Base-by-base conservation (phyloP, 2,797 vertebrate genomes). In the Ptychadena robeensis region DNA sequence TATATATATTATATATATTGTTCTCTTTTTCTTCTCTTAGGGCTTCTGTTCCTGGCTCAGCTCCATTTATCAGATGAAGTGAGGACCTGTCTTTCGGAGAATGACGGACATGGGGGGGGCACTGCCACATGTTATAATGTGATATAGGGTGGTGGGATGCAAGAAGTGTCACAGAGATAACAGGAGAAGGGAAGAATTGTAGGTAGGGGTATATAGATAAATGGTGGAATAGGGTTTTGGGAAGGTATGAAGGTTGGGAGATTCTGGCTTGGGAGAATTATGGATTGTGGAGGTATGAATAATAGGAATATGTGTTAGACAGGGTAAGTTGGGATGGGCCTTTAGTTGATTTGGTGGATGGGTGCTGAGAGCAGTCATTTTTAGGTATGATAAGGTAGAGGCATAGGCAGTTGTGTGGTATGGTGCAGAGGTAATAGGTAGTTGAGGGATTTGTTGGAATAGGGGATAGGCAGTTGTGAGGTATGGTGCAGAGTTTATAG, bases 21-120 rank as follows among this genome's bases (percentile, higher is more conserved):
- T 87, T 2, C 38, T 85, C 0, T 8, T 40, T 15, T 85, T 65
- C 85, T 3, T 40, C 86, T 92, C 90, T 66, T 91, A 99, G 98
- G 96, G 97, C 85, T 98, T 98, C 93, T 99, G 96, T 89, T 96
- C 97, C 71, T 99, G 97, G 98, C 94, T 99, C 68, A 90, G 95
- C 87, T 97, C 96, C 73, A 96, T 97, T 90, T 95, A 96, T 92
- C 95, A 96, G 88, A 98, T 99, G 97, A 99, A 96, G 97, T 99
- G 96, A 97, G 97, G 96, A 86, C 83, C 82, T 59, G 22, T 10
- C n/a, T 27, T n/a, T 4, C 22, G 34, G 30, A 34, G 30, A 66
- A 22, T 66, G 31, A 22, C 0, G 64, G 12, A 4, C 0, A 66
- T 18, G 2, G 28, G 64, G 14, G 61, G 59, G 8, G 14, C n/a